Base-by-base conservation (phyloP, 1,140 invertebrate genomes). In the Polyergus mexicanus region DNA sequence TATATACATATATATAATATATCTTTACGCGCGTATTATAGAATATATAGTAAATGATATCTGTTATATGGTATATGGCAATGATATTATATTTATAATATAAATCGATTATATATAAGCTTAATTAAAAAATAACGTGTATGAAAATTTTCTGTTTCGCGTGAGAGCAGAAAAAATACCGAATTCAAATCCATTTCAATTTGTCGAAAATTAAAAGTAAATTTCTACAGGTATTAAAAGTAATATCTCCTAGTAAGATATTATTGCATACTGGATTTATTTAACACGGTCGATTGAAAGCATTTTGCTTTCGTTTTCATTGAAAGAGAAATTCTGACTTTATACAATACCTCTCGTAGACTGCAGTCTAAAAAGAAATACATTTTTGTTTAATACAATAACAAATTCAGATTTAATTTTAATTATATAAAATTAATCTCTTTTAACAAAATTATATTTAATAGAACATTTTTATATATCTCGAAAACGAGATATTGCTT, bases 291-390 rank as follows among this genome's bases (percentile, higher is more conserved):
- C 35, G 6, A 19, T 51, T 51, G 16, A 74, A 32, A 83, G 22
- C 28, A 35, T 5, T 13, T 74, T 4, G 2, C 19, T 19, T 60
- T 60, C 25, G 25, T 28, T 11, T 2, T 19, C 2, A 28, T 28
- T 25, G 68, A 74, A 60, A 83, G n/a, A 60, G 41, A 74, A 47
- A 32, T 44, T 62, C 22, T 22, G 41, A 13, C 7, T 60, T 62
- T 47, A 74, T 72, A 11, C 25, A 13, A 5, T 19, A 3, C 6
- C 47, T 10, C 69, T 72, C 0, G 41, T n/a, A 28, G 35, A 35
- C 38, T 47, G 13, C 54, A 63, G 6, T 41, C 28, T 60, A 60
- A 60, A 28, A 75, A 41, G 13, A 56, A 58, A 3, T 38, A 13
- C 35, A 58, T 58, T 44, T 32, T 62, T 32, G 22, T 63, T 63